These are phyloP conservation scores for Athalia rosae DNA, from an alignment of 2,888 invertebrate genomes.

Conservation along the genomic window DNA sequence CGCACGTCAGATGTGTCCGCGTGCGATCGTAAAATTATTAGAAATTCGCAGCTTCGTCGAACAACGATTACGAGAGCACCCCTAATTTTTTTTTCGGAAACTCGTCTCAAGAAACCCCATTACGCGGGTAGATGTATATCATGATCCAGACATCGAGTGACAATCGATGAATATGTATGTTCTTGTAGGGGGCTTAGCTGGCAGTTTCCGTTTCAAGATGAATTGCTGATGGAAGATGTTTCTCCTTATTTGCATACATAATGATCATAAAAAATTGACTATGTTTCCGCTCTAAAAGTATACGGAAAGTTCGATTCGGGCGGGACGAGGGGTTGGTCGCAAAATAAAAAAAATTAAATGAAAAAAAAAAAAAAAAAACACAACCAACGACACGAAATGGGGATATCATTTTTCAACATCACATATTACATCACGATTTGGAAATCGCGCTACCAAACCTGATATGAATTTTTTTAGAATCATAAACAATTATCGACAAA, in stretches of 20 bases:
- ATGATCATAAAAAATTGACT: conserved; percentile 59
- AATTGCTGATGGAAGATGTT: conserved; percentile 45
- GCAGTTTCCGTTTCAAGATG: conserved; percentile 22
- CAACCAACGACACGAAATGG: conserved; percentile 34
- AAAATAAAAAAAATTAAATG: not conserved
- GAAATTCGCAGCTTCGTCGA: not conserved
- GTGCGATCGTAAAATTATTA: no score
- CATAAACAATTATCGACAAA: no score
- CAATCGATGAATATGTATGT: conserved; percentile 18
- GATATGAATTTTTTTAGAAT: no score
- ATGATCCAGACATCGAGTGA: not conserved
- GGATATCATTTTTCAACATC: conserved; percentile 40
- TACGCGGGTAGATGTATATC: no score
- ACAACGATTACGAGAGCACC: not conserved
- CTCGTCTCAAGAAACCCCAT: no score
- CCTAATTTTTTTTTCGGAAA: no score
- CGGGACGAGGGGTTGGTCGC: conserved; percentile 26
- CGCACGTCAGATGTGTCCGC: no score
- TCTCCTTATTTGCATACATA: conserved; percentile 56
- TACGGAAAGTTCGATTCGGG: conserved; percentile 41
- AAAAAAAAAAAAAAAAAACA: no score
- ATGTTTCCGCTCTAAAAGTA: conserved; percentile 45
- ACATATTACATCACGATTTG: no score
- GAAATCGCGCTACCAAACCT: no score
- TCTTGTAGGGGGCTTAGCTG: not conserved